phyloP scores from a whole-genome alignment of 1,140 invertebrate species.

The Drosophila pectinifera region DNA sequence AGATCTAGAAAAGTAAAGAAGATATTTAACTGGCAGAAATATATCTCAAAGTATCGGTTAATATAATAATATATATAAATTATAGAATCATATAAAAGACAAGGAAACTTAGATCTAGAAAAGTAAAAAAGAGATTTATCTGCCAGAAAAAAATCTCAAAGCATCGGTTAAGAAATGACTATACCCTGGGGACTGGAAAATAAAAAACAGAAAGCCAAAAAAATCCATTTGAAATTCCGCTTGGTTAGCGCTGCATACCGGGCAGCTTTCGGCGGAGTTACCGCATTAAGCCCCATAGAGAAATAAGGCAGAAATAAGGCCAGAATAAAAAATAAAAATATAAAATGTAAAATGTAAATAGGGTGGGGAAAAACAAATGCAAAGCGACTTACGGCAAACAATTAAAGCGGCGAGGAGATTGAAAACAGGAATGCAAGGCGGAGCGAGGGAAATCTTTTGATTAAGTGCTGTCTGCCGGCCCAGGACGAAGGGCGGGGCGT shows the following conservation, averaged over 20 bases:
- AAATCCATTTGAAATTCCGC: constrained; percentile 15
- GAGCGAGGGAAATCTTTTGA: constrained; percentile 58
- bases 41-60: no score
- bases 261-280: not conserved
- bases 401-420: constrained; percentile 24
- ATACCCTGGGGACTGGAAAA: not conserved
- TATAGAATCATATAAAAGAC: no score
- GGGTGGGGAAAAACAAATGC: constrained; percentile 13
- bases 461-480: constrained; percentile 61
- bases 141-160: no score
- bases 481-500: not conserved
- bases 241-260: constrained; percentile 9
- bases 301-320: not conserved
- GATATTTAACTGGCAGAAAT: no score
- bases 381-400: constrained; percentile 45
- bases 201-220: not conserved
- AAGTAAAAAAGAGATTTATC: no score
- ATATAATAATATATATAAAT: no score
- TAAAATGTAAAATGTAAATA: not conserved
- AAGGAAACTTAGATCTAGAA: no score
- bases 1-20: no score
- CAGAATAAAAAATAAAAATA: constrained; percentile 1
- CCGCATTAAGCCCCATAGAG: not conserved
- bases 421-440: constrained; percentile 2
- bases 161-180: rapidly evolving